Evolutionary conservation across 2,888 invertebrate genomes (phyloP), one percentile per base, ranked within the genome.

Genomic region (Stegophylla sp.): DNA sequence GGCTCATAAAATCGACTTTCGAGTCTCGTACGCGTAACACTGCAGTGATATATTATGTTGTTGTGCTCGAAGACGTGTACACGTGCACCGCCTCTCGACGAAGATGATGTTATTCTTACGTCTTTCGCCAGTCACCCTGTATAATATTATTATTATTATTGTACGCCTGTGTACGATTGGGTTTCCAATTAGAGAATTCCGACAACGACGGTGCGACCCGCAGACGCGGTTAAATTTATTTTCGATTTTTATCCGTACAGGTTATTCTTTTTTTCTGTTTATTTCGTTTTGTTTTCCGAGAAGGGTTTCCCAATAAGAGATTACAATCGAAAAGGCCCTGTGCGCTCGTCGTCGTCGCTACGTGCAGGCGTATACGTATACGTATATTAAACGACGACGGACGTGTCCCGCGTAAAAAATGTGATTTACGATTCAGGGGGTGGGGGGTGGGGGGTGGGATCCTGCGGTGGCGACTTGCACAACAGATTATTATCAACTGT

Each of bases 271-370:
- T 41, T 34, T 41, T 34, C 51, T 45, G 9, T 66, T 23, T 43
- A 43, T 41, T 20, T 72, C 17, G 12, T 63, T 66, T 67, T 77
- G 67, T 77, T 77, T 77, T 77, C 77, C 26, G 56, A 34, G 77
- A 77, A 77, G 77, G 77, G 69, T 67, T 77, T 67, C 56, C n/a
- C 56, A 67, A 69, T 77, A 69, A 77, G 77, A 77, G 77, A 77
- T 77, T 77, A 77, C 20, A 28, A 77, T 77, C 77, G 34, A 69
- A 74, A 61, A 74, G 61, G 28, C 59, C 73, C 73, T 45, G 59
- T n/a, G n/a, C n/a, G n/a, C n/a, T n/a, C n/a, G n/a, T n/a, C n/a
- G n/a, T n/a, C n/a, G n/a, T n/a, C 71, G 17, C 67, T 17, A 53
- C 41, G 4, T 5, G 45, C n/a, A n/a, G n/a, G n/a, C n/a, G n/a